Conservation (phyloP, 2,113 vertebrate species). For the Zootoca vivipara region DNA sequence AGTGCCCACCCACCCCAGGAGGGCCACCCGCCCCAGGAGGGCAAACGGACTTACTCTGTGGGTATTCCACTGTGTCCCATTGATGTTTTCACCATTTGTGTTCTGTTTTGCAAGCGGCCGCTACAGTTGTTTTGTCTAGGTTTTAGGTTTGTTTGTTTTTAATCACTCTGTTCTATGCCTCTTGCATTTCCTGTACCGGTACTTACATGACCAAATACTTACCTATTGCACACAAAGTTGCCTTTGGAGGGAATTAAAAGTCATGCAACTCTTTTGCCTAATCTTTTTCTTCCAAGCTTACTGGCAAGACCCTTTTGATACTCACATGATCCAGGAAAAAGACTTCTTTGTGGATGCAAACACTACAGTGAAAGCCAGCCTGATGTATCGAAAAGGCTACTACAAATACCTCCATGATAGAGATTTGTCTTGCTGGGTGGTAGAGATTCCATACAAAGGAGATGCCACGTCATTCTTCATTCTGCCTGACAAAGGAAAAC, state of each 20-base stretch:
- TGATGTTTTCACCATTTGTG: not conserved
- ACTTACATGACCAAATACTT: not conserved
- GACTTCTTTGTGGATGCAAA: constrained; percentile 49
- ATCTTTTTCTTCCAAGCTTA: constrained; percentile 67
- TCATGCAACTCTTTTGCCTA: not conserved
- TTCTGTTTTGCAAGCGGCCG: not conserved
- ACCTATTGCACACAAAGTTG: not conserved
- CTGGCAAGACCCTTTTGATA: constrained; percentile 83
- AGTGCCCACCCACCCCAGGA: no score
- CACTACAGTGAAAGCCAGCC: constrained; percentile 52
- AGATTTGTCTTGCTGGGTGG: constrained; percentile 65
- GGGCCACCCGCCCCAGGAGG: no score
- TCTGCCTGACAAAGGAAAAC: constrained; percentile 77
- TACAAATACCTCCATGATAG: constrained; percentile 58
- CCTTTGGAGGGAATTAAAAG: not conserved
- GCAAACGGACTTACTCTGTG: no score
- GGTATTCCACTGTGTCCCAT: not conserved
- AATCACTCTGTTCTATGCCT: not conserved
- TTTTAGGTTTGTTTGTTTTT: not conserved
- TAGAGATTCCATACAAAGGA: constrained; percentile 82
- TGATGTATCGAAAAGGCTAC: constrained; percentile 49
- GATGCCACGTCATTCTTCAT: constrained; percentile 79
- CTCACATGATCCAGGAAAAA: constrained; percentile 67
- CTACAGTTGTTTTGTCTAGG: not conserved
- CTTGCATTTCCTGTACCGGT: not conserved